phyloP scores from a whole-genome alignment of 2,797 vertebrate genomes.

The Xiphophorus birchmanni region DNA sequence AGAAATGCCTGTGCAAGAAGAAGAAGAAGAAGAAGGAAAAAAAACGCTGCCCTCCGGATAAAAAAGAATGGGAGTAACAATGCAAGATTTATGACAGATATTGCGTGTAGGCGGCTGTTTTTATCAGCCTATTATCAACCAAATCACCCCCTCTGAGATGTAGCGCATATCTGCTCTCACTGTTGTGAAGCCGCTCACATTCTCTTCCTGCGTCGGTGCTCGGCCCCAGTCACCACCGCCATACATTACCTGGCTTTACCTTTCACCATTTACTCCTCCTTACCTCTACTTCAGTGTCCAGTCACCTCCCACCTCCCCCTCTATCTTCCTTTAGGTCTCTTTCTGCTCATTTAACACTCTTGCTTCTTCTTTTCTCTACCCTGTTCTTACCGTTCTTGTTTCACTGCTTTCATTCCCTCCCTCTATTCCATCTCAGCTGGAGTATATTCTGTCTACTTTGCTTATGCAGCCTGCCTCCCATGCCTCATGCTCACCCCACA shows the following conservation, averaged over 20 bases:
- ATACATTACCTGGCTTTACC: slow-evolving; percentile 29
- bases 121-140: slow-evolving; percentile 77
- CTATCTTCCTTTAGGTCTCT: slow-evolving; percentile 23
- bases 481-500: not conserved
- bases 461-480: slow-evolving; percentile 39
- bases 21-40: too few relatives aligned
- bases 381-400: slow-evolving; percentile 38
- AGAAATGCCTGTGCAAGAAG: slow-evolving; percentile 35
- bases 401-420: slow-evolving; percentile 38
- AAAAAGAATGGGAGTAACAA: slow-evolving; percentile 67
- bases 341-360: slow-evolving; percentile 42
- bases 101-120: slow-evolving; percentile 62
- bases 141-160: slow-evolving; percentile 69
- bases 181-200: slow-evolving; percentile 29
- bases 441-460: slow-evolving; percentile 61
- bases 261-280: slow-evolving; percentile 25
- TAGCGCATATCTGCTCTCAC: slow-evolving; percentile 51
- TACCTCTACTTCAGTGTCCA: slow-evolving; percentile 41
- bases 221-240: slow-evolving; percentile 14
- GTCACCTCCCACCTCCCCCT: slow-evolving; percentile 35
- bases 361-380: slow-evolving; percentile 24
- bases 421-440: slow-evolving; percentile 8
- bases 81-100: slow-evolving; percentile 78
- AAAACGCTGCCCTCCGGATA: not conserved
- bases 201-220: slow-evolving; percentile 55